phyloP scores from a whole-genome alignment of 2,113 vertebrate species.

The Mirza zaza region DNA sequence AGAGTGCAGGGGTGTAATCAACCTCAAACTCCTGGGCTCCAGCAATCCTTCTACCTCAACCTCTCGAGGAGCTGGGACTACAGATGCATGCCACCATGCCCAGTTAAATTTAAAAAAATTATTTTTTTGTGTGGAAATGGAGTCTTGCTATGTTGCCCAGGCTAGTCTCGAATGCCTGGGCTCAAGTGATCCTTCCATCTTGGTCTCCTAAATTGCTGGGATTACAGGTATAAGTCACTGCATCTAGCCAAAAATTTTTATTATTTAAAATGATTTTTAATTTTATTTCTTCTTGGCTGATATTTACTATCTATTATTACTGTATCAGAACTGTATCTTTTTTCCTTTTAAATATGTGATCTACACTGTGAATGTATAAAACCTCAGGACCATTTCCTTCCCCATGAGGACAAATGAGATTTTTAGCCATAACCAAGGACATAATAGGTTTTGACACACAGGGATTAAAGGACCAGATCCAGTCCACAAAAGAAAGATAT shows the following conservation, averaged over 20 bases:
- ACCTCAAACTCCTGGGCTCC: neutral
- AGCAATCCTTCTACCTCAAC: neutral
- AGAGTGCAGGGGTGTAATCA: neutral
- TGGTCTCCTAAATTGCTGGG: neutral
- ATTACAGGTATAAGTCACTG: too few relatives aligned
- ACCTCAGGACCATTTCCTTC: neutral
- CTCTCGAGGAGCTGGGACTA: neutral
- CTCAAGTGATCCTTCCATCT: neutral
- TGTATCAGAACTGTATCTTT: neutral
- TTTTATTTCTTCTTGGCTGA: neutral
- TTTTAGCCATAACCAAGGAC: neutral
- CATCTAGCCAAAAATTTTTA: neutral
- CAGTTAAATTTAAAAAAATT: neutral
- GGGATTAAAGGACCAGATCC: neutral
- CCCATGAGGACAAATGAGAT: neutral
- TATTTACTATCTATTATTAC: neutral
- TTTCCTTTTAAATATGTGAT: neutral
- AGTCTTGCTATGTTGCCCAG: neutral
- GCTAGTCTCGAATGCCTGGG: neutral
- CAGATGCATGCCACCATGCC: neutral
- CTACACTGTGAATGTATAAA: neutral
- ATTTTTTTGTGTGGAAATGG: neutral
- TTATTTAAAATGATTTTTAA: slow-evolving; percentile 28
- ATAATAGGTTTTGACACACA: neutral
- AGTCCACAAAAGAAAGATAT: neutral